Conservation (phyloP, 2,888 invertebrate genomes). For the Hoplodrina blanda region DNA sequence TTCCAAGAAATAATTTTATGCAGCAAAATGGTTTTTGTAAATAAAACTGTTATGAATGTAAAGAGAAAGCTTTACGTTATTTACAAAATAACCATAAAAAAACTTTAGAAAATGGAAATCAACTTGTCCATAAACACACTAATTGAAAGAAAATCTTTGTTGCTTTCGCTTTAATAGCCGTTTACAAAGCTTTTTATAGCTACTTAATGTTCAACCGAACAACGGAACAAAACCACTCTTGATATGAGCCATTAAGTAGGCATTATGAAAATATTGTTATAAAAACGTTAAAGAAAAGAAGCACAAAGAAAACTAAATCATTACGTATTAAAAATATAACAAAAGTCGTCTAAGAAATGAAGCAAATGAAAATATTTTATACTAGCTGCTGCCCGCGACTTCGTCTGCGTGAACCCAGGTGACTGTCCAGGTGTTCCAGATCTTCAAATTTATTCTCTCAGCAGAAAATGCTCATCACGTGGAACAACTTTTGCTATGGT, state of each 20-base stretch:
- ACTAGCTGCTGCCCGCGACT: too few species aligned
- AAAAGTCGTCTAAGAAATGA: not conserved
- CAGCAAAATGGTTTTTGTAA: not conserved
- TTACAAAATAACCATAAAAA: constrained; percentile 4
- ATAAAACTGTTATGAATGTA: constrained; percentile 10
- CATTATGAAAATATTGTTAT: constrained; percentile 23
- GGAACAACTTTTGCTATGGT: too few species aligned
- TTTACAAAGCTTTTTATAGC: constrained; percentile 34
- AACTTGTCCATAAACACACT: constrained; percentile 9
- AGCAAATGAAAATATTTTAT: too few species aligned
- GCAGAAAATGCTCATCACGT: too few species aligned
- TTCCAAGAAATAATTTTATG: not conserved
- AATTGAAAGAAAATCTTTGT: constrained; percentile 42
- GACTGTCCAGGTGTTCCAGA: too few species aligned
- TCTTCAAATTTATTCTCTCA: too few species aligned
- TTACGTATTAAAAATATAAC: constrained; percentile 13
- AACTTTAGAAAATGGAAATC: not conserved
- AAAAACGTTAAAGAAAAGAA: constrained; percentile 22
- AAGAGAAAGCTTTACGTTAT: not conserved
- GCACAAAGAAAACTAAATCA: constrained; percentile 20
- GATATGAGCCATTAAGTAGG: constrained; percentile 37
- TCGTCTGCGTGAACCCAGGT: too few species aligned
- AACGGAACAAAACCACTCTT: constrained; percentile 40
- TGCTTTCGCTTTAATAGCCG: constrained; percentile 30
- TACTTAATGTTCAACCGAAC: constrained; percentile 44